Base-by-base conservation (phyloP, 1,140 invertebrate genomes). In the Amphibalanus amphitrite region DNA sequence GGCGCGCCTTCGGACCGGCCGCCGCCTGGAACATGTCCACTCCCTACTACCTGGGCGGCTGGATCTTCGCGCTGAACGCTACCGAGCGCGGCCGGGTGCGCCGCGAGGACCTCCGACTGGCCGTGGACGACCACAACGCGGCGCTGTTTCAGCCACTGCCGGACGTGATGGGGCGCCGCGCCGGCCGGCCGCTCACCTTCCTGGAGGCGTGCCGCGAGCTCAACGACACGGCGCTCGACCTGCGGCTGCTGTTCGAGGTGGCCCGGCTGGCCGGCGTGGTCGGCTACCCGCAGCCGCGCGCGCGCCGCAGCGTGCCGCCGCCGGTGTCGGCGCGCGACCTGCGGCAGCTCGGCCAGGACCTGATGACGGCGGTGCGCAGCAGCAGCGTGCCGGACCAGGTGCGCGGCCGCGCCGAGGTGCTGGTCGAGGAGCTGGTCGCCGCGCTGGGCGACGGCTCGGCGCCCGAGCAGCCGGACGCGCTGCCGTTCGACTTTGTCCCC, bases 1-100 rank as follows among this genome's bases (percentile, higher is more conserved):
- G 3, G 65, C 65, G 65, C 28, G 65, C 65, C n/a, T 67, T 67
- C n/a, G 65, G 65, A 8, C n/a, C n/a, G 65, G 10, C 65, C 26
- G 28, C 26, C 65, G 26, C n/a, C 65, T 67, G 65, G 65, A 67
- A 67, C 28, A 28, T 28, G 26, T 28, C 65, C 3, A 67, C 65
- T 1, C 65, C 28, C 3, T 67, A 67, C 28, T 28, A 28, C 8
- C 65, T 67, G 10, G 65, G 65, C 28, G 65, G 65, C 65, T 67
- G 65, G 65, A 25, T 67, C n/a, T 67, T 67, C 28, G 65, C 65
- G 65, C 65, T 67, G 23, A 67, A 67, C 65, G 65, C n/a, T 26
- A 67, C 26, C 65, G 28, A 67, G n/a, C 65, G 28, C 10, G 23
- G 26, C 65, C 8, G n/a, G n/a, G 20, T 67, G n/a, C 10, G 28